Evolutionary conservation across 2,797 vertebrate genomes (phyloP), one percentile per base, ranked within the genome.

Genomic region (Miichthys miiuy): DNA sequence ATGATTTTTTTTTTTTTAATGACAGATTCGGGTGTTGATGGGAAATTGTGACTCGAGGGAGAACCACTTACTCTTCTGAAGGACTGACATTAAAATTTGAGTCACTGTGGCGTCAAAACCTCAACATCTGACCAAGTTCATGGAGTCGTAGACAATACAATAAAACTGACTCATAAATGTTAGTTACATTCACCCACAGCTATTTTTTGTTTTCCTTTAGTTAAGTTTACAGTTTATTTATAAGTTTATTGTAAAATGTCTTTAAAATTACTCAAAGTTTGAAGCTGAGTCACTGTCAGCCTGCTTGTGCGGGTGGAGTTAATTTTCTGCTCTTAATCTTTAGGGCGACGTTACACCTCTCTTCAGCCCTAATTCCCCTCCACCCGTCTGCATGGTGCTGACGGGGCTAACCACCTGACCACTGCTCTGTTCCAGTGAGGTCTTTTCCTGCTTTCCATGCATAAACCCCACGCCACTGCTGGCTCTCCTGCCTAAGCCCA

Each of bases 361-460:
- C 58, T 71, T 63, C 27, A 63, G 66, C 23, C 46, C 64, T 67
- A 75, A 56, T 63, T 68, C 57, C 62, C 69, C 75, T 50, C 68
- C 41, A 23, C 72, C 51, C 5, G 34, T 68, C 60, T 76, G 68
- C 68, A 71, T 66, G 82, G 42, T 82, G 87, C 86, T 83, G 84
- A 85, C 80, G n/a, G 27, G 56, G 86, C 78, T 78, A 20, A 79
- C 81, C 85, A 87, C 84, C 56, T 91, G 88, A 85, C 25, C 17
- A 0, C 67, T 46, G 25, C 78, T 54, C 73, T 78, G 84, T 78
- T 86, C 87, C 71, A 84, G 77, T 16, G 77, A 75, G 68, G 79
- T 75, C 76, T 80, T 68, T 72, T 74, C 77, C 80, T 78, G 62
- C 88, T 79, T 76, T 69, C 75, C 17, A 70, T 69, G 79, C 68